Base-by-base conservation (phyloP, 2,888 invertebrate species). In the Agelastica alni region DNA sequence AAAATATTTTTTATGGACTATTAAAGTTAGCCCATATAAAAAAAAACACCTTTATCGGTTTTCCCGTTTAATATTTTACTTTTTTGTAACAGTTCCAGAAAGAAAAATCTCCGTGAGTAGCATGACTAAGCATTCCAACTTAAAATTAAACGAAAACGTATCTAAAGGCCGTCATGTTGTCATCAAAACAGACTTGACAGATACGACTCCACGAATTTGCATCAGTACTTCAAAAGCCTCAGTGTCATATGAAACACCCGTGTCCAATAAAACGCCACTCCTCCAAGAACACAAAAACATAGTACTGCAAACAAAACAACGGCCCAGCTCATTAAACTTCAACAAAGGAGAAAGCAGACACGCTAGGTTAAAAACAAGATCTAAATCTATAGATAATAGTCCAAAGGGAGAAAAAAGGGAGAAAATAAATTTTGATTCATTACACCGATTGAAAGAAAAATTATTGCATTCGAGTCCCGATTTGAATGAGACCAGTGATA, bases 401-500 rank as follows among this genome's bases (percentile, higher is more conserved):
- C 64, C 62, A 22, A 66, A 67, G 43, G 56, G 54, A 0, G 60
- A 56, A 16, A 60, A 63, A 43, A 63, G 64, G 28, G 68, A 67
- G 31, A 64, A 70, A n/a, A 65, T 66, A 4, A 70, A 70, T 48
- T 61, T 73, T 16, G 75, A 75, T 37, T 73, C 71, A 32, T 52
- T 77, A 3, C 70, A 74, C 13, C 66, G 70, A 42, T 62, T 77
- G 1, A 75, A 74, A 59, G 77, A 76, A 45, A 75, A 75, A 59
- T 62, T 77, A 10, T 55, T 76, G 13, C 72, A 75, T 57, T 75
- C 75, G 5, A 75, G 70, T 61, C 72, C 70, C 0, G 73, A 74
- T 28, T 57, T 74, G 48, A 73, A 74, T 37, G 74, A 75, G 22
- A 68, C 60, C 3, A 73, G 83, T 70, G 86, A 86, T 70, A 87